Evolutionary conservation across 2,797 vertebrate species (phyloP).

Genomic region (Epinephelus awoara): DNA sequence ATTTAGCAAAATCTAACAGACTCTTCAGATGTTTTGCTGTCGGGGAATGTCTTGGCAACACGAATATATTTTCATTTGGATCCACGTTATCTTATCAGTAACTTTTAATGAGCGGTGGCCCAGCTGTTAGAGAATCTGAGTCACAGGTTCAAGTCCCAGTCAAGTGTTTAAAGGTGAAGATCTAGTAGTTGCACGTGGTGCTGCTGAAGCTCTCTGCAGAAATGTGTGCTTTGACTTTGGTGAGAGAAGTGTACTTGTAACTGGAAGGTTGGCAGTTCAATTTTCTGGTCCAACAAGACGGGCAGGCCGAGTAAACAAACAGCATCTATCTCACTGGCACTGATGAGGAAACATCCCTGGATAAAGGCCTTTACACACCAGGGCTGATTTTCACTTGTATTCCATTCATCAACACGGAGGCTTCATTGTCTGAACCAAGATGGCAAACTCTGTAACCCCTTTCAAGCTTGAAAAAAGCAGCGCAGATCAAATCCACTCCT

Average conservation of each 20-base stretch:
- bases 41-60: background rate
- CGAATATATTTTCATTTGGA: background rate
- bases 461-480: no score
- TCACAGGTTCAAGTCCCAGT: background rate
- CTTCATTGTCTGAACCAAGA: no score
- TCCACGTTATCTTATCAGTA: background rate
- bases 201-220: background rate
- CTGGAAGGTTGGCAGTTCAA: background rate
- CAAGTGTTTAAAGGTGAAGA: background rate
- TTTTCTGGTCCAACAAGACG: background rate
- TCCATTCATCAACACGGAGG: no score
- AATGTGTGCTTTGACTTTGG: background rate
- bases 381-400: no score
- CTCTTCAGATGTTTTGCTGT: background rate
- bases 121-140: background rate
- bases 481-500: no score
- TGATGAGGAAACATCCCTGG: background rate
- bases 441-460: no score
- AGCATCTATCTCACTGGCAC: background rate
- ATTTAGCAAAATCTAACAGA: conserved; percentile 28
- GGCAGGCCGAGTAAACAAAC: background rate
- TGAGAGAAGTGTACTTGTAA: background rate
- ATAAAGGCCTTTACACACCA: no score
- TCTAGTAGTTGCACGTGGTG: background rate
- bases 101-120: background rate